Base-by-base conservation (phyloP, 2,888 invertebrate genomes). In the Latheticus oryzae region DNA sequence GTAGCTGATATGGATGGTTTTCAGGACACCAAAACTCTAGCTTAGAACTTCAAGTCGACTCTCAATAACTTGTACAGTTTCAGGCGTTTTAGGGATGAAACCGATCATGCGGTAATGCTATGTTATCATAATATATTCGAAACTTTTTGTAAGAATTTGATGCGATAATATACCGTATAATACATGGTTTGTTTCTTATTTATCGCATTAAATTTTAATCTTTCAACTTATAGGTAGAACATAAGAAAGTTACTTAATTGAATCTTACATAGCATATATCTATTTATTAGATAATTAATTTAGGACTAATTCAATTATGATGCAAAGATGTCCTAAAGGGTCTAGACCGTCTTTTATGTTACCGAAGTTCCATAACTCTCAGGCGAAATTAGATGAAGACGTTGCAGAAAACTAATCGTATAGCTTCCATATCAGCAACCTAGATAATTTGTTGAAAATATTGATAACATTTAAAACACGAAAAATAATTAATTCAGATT, bases 271-370 rank as follows among this genome's bases (percentile, higher is more conserved):
- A n/a, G n/a, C n/a, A n/a, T 32, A 32, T 45, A 32, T 45, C 42
- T 50, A 51, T 60, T 35, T 51, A 52, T 56, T 55, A 48, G 53
- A 42, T 42, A 51, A 52, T 53, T 59, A 57, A 57, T 56, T 62
- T 51, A 53, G 56, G 40, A 43, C 37, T 57, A 32, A 62, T 57
- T 48, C 32, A 57, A 52, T 62, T 62, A 53, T 50, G 38, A 57
- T 28, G 50, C 48, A 59, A 59, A 62, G 59, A 59, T 50, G 50
- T 55, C 59, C 57, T 48, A 50, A 47, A 57, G 62, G 62, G 57
- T 50, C 45, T 30, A 21, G 30, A 35, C 48, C 54, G 62, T 62
- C 62, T 62, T 59, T 62, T 57, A 62, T 62, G 61, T 61, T 54
- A 42, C 48, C 53, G 32, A 59, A 59, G 35, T 53, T 59, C 47